Conservation (phyloP, 2,888 invertebrate genomes). For the Leucophora obtusa region DNA sequence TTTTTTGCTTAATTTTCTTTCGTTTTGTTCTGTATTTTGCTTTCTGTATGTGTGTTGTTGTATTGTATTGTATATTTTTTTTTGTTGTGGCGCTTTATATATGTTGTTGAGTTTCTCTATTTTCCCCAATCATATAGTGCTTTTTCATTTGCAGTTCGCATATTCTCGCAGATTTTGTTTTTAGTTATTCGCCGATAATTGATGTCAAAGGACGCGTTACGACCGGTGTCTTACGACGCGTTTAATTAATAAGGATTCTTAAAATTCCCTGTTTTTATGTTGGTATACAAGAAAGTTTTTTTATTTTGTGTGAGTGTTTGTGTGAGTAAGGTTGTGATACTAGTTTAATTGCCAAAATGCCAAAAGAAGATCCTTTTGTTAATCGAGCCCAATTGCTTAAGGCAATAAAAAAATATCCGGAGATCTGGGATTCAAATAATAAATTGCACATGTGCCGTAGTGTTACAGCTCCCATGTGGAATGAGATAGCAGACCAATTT, state of each 20-base stretch:
- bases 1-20: slow-evolving; percentile 55
- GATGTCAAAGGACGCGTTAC: slow-evolving; percentile 77
- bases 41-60: slow-evolving; percentile 29
- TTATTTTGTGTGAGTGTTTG: slow-evolving; percentile 14
- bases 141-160: slow-evolving; percentile 77
- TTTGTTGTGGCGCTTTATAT: slow-evolving; percentile 71
- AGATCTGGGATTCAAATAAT: slow-evolving; percentile 76
- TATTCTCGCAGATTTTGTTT: slow-evolving; percentile 77
- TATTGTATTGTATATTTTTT: slow-evolving; percentile 19
- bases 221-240: slow-evolving; percentile 66
- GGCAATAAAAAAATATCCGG: slow-evolving; percentile 76
- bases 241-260: slow-evolving; percentile 65
- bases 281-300: background rate
- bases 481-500: slow-evolving; percentile 76
- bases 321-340: slow-evolving; percentile 48
- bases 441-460: slow-evolving; percentile 76
- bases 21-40: slow-evolving; percentile 53
- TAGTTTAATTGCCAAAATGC: slow-evolving; percentile 67
- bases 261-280: slow-evolving; percentile 19
- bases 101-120: slow-evolving; percentile 76
- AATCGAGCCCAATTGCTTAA: slow-evolving; percentile 75
- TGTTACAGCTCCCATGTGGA: slow-evolving; percentile 76
- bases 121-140: slow-evolving; percentile 76
- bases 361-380: slow-evolving; percentile 76
- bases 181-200: slow-evolving; percentile 78